A percentile compares a stretch with the other conserved stretches of the same genome.
These are phyloP conservation scores for Gila robusta DNA, from an alignment of 2,797 vertebrate genomes.

Conservation along the genomic window DNA sequence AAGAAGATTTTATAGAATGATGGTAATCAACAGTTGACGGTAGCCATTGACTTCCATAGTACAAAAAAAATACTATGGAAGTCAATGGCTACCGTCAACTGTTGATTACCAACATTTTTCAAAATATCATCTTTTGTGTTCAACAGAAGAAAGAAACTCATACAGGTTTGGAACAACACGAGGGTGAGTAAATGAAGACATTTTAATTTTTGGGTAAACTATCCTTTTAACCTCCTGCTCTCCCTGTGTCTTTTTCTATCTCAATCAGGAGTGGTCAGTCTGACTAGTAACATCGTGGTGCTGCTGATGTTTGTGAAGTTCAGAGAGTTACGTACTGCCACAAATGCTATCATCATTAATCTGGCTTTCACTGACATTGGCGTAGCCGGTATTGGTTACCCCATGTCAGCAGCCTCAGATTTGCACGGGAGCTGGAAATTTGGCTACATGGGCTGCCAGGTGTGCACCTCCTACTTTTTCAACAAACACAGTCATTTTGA, in stretches of 20 bases:
- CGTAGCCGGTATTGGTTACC: conserved; percentile 94
- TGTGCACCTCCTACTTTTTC: conserved; percentile 64
- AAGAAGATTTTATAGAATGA: too few species aligned
- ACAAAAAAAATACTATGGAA: too few species aligned
- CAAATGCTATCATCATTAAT: conserved; percentile 96
- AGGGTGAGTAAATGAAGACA: too few species aligned
- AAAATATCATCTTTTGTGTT: too few species aligned
- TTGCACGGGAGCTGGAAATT: conserved; percentile 97
- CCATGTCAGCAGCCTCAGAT: conserved; percentile 97
- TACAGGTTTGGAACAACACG: too few species aligned
- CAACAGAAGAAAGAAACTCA: too few species aligned
- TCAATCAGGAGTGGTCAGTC: conserved; percentile 87
- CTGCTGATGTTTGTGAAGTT: conserved; percentile 94
- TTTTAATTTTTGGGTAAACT: too few species aligned
- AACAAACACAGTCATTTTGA: not conserved
- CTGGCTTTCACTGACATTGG: conserved; percentile 95
- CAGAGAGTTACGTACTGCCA: conserved; percentile 92
- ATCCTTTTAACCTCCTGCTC: not conserved
- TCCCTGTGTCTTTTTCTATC: conserved; percentile 21
- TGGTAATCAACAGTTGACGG: too few species aligned
- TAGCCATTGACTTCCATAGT: too few species aligned
- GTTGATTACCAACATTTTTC: too few species aligned
- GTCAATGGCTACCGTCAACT: too few species aligned
- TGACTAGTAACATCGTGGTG: conserved; percentile 92
- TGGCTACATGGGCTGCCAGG: conserved; percentile 94